Percentiles rank a stretch among this genome's conserved stretches.
Evolutionary conservation across 1,140 invertebrate genomes (phyloP).

Genomic region (Drosophila eugracilis): DNA sequence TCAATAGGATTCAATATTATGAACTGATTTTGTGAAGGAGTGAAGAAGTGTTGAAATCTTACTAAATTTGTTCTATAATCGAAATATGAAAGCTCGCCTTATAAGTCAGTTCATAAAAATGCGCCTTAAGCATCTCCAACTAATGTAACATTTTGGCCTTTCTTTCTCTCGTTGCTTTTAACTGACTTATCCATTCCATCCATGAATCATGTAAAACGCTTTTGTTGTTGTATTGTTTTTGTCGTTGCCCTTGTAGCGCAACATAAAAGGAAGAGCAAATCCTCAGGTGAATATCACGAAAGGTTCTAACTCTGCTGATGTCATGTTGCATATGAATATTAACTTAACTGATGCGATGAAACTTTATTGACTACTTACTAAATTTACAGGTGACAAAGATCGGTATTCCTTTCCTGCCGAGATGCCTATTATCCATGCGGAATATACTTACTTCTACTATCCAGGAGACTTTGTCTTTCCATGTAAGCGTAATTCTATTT

Average conservation of each 20-base stretch:
- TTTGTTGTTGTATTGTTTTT: conserved; percentile 66
- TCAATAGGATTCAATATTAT: background rate
- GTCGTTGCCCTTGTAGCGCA: conserved; percentile 84
- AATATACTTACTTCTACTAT: conserved; percentile 99
- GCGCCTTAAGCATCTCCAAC: conserved; percentile 11
- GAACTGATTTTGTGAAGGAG: background rate
- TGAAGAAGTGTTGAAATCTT: too few species aligned
- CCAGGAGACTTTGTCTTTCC: conserved; percentile 97
- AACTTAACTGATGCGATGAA: too few species aligned
- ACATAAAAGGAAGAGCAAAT: conserved; percentile 86
- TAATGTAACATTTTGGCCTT: conserved; percentile 41
- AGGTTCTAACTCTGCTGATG: conserved; percentile 6
- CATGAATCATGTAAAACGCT: conserved; percentile 52
- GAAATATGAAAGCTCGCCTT: background rate
- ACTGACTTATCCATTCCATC: conserved; percentile 33
- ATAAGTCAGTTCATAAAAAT: background rate
- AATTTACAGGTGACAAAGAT: conserved; percentile 91
- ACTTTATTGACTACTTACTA: background rate
- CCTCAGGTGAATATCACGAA: conserved; percentile 78
- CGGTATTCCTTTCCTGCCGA: conserved; percentile 93
- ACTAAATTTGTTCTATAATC: background rate
- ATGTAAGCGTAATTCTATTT: conserved; percentile 86
- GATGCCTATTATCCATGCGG: conserved; percentile 95
- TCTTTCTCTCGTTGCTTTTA: conserved; percentile 60
- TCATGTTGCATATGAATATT: conserved; percentile 12